These are phyloP conservation scores for Drosophila athabasca DNA, from an alignment of 1,140 invertebrate species.

Conservation along the genomic window DNA sequence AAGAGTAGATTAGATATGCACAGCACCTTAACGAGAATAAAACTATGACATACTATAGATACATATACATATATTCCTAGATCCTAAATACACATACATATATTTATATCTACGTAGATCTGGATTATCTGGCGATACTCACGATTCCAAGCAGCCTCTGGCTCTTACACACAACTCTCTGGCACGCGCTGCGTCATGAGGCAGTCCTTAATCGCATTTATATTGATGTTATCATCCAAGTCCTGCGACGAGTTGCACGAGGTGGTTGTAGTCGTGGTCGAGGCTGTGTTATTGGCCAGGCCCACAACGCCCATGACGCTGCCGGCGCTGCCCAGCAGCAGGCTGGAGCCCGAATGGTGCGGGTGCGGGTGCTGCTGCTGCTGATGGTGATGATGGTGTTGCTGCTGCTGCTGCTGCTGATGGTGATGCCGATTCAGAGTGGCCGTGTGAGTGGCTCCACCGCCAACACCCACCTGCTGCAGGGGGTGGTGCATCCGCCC, in stretches of 20 bases:
- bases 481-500: conserved; percentile 60
- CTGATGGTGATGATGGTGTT: conserved; percentile 48
- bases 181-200: conserved; percentile 83
- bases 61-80: conserved; percentile 30
- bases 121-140: not conserved
- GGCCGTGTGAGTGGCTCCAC: conserved; percentile 45
- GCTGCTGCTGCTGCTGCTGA: conserved; percentile 40
- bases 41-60: conserved; percentile 16
- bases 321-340: conserved; percentile 69
- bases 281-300: conserved; percentile 38
- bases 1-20: conserved; percentile 41
- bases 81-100: conserved; percentile 21
- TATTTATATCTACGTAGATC: not conserved
- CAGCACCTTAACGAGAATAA: conserved; percentile 61
- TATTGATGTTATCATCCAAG: conserved; percentile 81
- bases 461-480: conserved; percentile 33
- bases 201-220: conserved; percentile 83
- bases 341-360: conserved; percentile 69
- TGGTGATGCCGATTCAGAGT: conserved; percentile 72
- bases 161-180: conserved; percentile 76
- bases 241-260: conserved; percentile 82
- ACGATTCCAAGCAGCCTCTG: not conserved
- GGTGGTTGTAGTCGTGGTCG: conserved; percentile 71
- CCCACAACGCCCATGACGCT: conserved; percentile 69
- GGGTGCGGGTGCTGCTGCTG: conserved; percentile 44